These are phyloP conservation scores for Hipposideros armiger DNA, from an alignment of 2,113 vertebrate species.

Conservation along the genomic window DNA sequence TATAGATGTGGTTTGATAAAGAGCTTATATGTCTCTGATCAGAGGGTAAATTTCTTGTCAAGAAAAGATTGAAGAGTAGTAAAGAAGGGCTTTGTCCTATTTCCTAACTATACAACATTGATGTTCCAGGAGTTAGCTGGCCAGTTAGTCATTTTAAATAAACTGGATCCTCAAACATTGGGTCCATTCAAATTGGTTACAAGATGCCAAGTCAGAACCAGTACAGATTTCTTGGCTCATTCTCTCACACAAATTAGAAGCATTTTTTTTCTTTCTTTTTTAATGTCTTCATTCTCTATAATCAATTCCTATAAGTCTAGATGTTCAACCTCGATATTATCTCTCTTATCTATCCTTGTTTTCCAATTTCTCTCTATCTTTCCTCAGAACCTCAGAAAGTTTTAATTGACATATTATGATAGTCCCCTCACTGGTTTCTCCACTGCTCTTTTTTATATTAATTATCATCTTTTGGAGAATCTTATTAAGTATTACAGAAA, in stretches of 20 bases:
- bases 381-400: not conserved
- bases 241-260: not conserved
- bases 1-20: not conserved
- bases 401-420: not conserved
- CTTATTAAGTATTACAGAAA: constrained; percentile 5
- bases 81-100: not conserved
- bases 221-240: not conserved
- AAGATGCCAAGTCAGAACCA: not conserved
- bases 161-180: not conserved
- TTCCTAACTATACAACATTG: not conserved
- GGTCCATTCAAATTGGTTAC: not conserved
- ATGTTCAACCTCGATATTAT: not conserved
- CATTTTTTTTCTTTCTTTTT: not conserved
- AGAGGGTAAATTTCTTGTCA: not conserved
- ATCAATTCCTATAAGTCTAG: not conserved
- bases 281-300: not conserved
- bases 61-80: not conserved
- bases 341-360: not conserved
- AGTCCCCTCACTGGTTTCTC: not conserved
- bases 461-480: not conserved
- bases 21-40: not conserved
- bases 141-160: not conserved
- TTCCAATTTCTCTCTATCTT: not conserved
- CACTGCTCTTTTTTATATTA: not conserved
- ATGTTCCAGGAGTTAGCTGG: not conserved